A percentile compares a stretch with the other conserved stretches of the same genome.
phyloP scores from a whole-genome alignment of 2,888 invertebrate species.

The Conistra vaccinii region DNA sequence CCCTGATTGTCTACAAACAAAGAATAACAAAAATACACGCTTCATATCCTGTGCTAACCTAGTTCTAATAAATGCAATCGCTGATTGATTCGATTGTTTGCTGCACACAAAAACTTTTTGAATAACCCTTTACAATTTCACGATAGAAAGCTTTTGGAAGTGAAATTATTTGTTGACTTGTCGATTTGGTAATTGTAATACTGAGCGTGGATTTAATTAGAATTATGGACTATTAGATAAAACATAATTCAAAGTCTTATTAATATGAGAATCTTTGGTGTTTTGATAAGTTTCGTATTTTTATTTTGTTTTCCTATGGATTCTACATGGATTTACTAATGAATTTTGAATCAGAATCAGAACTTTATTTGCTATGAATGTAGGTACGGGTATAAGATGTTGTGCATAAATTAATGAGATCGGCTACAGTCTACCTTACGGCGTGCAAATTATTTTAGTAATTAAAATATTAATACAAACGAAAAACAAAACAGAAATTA shows the following conservation, averaged over 20 bases:
- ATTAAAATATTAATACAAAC: too few species aligned
- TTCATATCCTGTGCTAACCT: constrained; percentile 58
- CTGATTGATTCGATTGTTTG: constrained; percentile 58
- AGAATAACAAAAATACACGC: constrained; percentile 75
- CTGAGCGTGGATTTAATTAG: constrained; percentile 22
- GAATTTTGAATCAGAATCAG: not conserved
- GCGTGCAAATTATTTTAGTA: too few species aligned
- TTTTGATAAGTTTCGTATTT: not conserved
- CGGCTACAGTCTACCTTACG: too few species aligned
- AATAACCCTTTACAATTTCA: constrained; percentile 40
- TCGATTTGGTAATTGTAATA: constrained; percentile 21
- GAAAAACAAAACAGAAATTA: too few species aligned
- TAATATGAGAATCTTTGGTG: not conserved
- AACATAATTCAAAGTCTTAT: not conserved
- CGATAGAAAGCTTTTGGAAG: constrained; percentile 17
- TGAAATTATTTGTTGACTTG: constrained; percentile 27
- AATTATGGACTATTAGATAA: constrained; percentile 5
- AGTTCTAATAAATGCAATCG: constrained; percentile 61
- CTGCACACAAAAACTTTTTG: constrained; percentile 52
- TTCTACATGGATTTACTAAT: not conserved
- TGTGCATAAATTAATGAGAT: too few species aligned
- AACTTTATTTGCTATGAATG: too few species aligned
- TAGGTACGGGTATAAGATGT: too few species aligned
- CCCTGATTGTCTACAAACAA: constrained; percentile 86
- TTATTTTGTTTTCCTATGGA: not conserved